phyloP scores from a whole-genome alignment of 2,888 invertebrate genomes.

The Periphyllus acericola region DNA sequence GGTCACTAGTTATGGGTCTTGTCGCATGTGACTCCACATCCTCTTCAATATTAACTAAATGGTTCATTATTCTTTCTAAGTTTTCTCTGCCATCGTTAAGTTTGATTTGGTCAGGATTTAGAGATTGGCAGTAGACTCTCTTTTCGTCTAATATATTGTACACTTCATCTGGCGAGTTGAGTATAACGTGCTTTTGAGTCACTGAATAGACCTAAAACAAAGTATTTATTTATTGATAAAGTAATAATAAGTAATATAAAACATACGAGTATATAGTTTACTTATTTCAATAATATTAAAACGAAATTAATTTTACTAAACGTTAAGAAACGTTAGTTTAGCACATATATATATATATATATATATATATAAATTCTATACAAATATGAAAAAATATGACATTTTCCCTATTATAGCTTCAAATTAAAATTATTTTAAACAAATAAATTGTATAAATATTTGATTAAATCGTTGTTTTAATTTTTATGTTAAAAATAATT shows the following conservation, averaged over 20 bases:
- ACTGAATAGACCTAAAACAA: slow-evolving; percentile 15
- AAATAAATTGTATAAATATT: too few species aligned
- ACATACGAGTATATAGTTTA: neutral
- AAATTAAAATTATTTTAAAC: too few species aligned
- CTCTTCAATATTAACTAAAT: too few species aligned
- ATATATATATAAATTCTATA: too few species aligned
- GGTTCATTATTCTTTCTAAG: neutral
- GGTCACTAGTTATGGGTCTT: neutral
- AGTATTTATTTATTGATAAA: neutral
- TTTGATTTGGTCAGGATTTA: slow-evolving; percentile 15
- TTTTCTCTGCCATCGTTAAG: slow-evolving; percentile 16
- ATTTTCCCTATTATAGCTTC: too few species aligned
- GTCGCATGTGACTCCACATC: neutral
- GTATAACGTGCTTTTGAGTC: slow-evolving; percentile 1
- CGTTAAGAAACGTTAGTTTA: too few species aligned
- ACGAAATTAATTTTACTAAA: neutral
- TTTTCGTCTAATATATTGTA: neutral
- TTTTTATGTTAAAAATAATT: too few species aligned
- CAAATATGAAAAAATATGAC: too few species aligned
- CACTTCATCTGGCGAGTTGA: neutral
- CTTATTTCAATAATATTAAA: neutral
- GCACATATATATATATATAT: too few species aligned
- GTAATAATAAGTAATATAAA: neutral
- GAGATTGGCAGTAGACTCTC: neutral
- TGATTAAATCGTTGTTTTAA: too few species aligned